A percentile compares a stretch with the other conserved stretches of the same genome.
These are phyloP conservation scores for Brachymystax lenok DNA, from an alignment of 2,797 vertebrate species.

Conservation along the genomic window DNA sequence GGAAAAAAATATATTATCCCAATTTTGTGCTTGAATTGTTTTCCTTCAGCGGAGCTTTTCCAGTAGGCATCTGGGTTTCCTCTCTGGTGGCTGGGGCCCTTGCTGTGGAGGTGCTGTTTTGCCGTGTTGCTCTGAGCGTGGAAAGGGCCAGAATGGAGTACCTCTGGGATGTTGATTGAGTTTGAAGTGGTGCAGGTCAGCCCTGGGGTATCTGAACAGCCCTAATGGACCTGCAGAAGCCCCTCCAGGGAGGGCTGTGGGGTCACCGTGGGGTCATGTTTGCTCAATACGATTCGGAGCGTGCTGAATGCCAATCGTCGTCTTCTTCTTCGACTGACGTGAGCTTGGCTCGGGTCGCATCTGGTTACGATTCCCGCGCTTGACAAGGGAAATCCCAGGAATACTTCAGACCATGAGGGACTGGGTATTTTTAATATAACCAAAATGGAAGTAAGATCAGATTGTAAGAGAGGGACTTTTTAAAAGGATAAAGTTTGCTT, in stretches of 20 bases:
- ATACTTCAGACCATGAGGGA: conserved; percentile 40
- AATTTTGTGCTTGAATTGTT: conserved; percentile 68
- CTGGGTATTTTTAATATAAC: conserved; percentile 47
- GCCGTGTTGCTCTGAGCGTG: conserved; percentile 14
- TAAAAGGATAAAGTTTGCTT: conserved; percentile 11
- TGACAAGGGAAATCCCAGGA: conserved; percentile 51
- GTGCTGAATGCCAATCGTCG: conserved; percentile 61
- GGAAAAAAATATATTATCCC: conserved; percentile 47
- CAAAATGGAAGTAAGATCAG: conserved; percentile 49
- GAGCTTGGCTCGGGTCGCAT: conserved; percentile 62
- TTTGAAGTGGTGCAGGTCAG: conserved; percentile 73
- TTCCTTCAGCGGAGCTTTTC: conserved; percentile 52
- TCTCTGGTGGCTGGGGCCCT: conserved; percentile 30
- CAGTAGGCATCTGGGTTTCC: conserved; percentile 50
- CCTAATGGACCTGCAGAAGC: conserved; percentile 69
- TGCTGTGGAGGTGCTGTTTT: conserved; percentile 40
- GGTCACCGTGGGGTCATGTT: conserved; percentile 73
- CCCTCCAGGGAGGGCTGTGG: conserved; percentile 40
- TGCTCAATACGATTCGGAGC: conserved; percentile 67
- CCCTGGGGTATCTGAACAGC: conserved; percentile 61
- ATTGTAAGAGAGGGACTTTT: conserved; percentile 49
- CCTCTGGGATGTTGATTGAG: conserved; percentile 69
- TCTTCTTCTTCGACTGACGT: conserved; percentile 43
- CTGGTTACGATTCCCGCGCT: conserved; percentile 55
- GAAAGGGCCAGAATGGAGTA: conserved; percentile 36